Evolutionary conservation across 1,140 invertebrate genomes (phyloP), one percentile per base, ranked within the genome.

Genomic region (Neocloeon triangulifer): DNA sequence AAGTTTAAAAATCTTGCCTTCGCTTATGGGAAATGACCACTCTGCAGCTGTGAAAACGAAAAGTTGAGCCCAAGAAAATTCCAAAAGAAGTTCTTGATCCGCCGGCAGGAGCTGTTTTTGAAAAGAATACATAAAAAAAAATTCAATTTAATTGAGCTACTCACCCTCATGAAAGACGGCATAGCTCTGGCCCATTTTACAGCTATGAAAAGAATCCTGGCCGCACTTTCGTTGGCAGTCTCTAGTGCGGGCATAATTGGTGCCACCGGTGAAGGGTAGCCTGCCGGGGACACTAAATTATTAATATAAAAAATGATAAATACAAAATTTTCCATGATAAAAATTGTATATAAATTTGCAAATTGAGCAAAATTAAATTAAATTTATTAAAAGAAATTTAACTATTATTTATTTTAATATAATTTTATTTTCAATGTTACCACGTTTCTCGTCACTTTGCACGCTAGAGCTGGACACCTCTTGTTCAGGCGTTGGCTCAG

Each of bases 41-140:
- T 85, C 78, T 1, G 78, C 73, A 3, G 77, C 69, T 14, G 70
- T 79, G 4, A 86, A 47, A 0, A 86, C 60, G 45, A 85, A 86
- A n/a, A 88, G 50, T 42, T 85, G 79, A 37, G 66, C 68, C 81
- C 82, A 88, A 14, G 72, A 66, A 40, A 72, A 70, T 37, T 77
- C 69, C 21, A 86, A 51, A 8, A 88, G 55, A 25, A 66, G 56
- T 1, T 62, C 62, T 45, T 82, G 75, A 38, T 84, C 78, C 27
- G 59, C 52, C 19, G 59, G 59, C 1, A 68, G 64, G n/a, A 84
- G 48, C 64, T 70, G 43, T 6, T 19, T 4, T 19, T 32, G 26
- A 15, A 13, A 27, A 5, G 16, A 27, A 8, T 8, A 8, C 12
- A 8, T 23, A 23, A 12, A 8, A 23, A 8, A 23, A 8, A 12